Conservation (phyloP, 2,888 invertebrate species). For the Nymphalis polychloros region DNA sequence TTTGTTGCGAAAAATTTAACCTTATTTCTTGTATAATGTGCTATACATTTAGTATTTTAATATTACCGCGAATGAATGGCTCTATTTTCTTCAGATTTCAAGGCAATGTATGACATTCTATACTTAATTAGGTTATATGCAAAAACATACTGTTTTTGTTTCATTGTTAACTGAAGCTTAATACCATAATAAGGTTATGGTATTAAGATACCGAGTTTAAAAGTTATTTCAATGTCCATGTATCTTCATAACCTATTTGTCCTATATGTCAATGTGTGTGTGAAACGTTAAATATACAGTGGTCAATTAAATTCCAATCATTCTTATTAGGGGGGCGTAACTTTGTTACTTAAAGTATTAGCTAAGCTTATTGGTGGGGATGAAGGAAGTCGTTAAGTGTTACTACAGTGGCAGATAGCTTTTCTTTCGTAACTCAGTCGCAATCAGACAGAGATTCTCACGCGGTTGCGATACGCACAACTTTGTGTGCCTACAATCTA, state of each 20-base stretch:
- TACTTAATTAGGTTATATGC: too few species aligned
- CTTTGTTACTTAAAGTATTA: not conserved
- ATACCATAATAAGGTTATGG: too few species aligned
- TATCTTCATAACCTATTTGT: too few species aligned
- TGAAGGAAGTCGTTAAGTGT: constrained; percentile 55
- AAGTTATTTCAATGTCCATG: too few species aligned
- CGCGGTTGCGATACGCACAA: constrained; percentile 42
- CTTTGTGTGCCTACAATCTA: not conserved
- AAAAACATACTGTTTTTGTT: too few species aligned
- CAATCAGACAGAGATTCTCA: constrained; percentile 49
- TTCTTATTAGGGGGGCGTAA: not conserved
- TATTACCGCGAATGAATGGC: too few species aligned
- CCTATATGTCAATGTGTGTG: not conserved
- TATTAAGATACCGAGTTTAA: too few species aligned
- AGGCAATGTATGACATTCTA: too few species aligned
- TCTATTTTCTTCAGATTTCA: too few species aligned
- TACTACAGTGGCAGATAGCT: constrained; percentile 47
- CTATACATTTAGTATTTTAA: not conserved
- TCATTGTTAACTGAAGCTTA: too few species aligned
- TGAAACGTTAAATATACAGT: not conserved
- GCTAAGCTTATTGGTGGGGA: constrained; percentile 8
- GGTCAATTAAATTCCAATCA: not conserved
- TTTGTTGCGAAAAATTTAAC: not conserved
- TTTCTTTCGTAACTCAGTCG: constrained; percentile 47
- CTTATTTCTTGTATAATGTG: not conserved